Conservation (phyloP, 2,113 vertebrate species). For the Antigone vipio region DNA sequence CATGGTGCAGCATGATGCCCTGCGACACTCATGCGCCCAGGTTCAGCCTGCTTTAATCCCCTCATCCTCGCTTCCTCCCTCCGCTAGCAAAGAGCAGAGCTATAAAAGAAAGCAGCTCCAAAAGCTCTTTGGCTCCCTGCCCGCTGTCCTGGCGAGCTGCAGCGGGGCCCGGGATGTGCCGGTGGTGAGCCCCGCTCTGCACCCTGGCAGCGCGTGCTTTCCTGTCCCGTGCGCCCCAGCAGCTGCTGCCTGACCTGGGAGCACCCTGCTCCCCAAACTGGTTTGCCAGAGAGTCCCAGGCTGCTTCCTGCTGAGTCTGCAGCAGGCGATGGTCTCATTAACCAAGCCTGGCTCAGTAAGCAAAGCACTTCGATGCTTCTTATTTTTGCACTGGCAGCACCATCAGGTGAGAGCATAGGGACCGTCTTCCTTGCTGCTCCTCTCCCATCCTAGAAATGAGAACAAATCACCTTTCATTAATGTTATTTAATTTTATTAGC, state of each 20-base stretch:
- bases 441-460: background rate
- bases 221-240: background rate
- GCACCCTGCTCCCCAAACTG: background rate
- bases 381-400: background rate
- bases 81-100: background rate
- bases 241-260: background rate
- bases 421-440: background rate
- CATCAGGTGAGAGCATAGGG: background rate
- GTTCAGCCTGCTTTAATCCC: background rate
- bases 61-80: background rate
- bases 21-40: rapidly evolving
- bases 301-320: background rate
- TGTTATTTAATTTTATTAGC: background rate
- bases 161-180: background rate
- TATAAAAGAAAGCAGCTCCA: background rate
- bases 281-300: background rate
- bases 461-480: background rate
- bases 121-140: background rate
- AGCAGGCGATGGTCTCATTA: background rate
- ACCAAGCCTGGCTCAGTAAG: background rate
- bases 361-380: rapidly evolving
- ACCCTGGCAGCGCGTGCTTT: background rate
- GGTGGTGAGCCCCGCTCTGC: background rate
- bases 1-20: background rate
- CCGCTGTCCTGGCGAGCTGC: background rate